Evolutionary conservation across 2,797 vertebrate genomes (phyloP).

Genomic region (Falco rusticolus): DNA sequence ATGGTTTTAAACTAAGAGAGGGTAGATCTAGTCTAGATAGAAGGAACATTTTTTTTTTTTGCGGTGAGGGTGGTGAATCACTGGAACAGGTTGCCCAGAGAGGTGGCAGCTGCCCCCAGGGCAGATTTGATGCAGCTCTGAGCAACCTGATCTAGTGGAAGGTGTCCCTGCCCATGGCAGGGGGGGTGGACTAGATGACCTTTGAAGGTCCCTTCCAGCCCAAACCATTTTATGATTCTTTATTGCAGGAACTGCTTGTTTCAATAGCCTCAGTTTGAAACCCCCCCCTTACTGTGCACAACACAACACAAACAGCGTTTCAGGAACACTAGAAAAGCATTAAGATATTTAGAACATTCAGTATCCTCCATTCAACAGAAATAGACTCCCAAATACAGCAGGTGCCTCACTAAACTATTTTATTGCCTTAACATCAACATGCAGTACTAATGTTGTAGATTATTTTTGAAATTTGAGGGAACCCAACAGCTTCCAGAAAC

Average conservation of each 20-base stretch:
- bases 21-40: not conserved
- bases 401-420: not conserved
- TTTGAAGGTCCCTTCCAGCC: not conserved
- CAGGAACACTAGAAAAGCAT: not conserved
- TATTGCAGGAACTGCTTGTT: not conserved
- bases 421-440: not conserved
- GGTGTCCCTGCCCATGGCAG: rapidly evolving
- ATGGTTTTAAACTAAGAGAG: not conserved
- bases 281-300: not conserved
- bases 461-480: not conserved
- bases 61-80: not conserved
- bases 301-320: not conserved
- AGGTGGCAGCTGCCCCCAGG: not conserved
- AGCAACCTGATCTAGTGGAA: not conserved
- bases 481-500: not conserved
- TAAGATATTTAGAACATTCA: not conserved
- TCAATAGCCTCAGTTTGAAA: not conserved
- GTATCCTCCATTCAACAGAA: not conserved
- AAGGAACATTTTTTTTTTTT: not conserved
- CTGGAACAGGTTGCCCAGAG: not conserved
- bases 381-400: not conserved
- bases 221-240: not conserved
- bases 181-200: not conserved
- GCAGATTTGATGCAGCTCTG: not conserved
- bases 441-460: not conserved